Percentiles rank a stretch among this genome's conserved stretches.
phyloP scores from a whole-genome alignment of 2,113 vertebrate genomes.

The Motacilla tschutschensis region DNA sequence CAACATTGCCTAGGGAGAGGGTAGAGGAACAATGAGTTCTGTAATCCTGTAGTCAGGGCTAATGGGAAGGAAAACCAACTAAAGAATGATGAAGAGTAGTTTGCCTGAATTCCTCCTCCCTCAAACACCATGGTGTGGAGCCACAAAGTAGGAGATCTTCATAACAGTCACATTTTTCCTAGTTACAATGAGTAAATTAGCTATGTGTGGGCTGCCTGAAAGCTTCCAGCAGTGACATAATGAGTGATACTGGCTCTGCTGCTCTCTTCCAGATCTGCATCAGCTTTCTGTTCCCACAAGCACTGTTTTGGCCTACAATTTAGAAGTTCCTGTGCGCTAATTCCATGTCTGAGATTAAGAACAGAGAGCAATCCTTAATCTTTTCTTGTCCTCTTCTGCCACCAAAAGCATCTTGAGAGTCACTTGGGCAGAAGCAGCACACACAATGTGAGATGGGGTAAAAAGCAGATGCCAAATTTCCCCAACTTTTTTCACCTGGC shows the following conservation, averaged over 20 bases:
- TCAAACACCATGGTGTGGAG: not conserved
- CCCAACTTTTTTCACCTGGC: accelerated
- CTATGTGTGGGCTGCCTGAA: not conserved
- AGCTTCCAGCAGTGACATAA: not conserved
- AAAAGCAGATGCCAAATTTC: not conserved
- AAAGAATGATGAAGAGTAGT: not conserved
- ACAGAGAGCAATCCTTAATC: not conserved
- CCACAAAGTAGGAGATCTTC: not conserved
- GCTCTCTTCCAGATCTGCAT: not conserved
- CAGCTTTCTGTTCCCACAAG: not conserved
- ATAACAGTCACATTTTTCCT: not conserved
- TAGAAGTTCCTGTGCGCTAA: not conserved
- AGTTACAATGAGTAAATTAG: not conserved
- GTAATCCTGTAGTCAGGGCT: not conserved
- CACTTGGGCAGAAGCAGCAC: not conserved
- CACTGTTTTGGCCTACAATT: not conserved
- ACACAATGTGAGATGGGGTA: not conserved
- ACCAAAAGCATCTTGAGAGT: not conserved
- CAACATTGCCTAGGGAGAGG: not conserved
- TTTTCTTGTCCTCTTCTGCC: not conserved
- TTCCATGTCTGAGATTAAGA: not conserved
- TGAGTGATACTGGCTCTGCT: not conserved
- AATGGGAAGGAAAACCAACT: not conserved
- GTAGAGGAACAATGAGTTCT: not conserved
- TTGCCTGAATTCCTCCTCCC: not conserved